These are phyloP conservation scores for Sebastes diploproa DNA, from an alignment of 2,797 vertebrate genomes.

Conservation along the genomic window DNA sequence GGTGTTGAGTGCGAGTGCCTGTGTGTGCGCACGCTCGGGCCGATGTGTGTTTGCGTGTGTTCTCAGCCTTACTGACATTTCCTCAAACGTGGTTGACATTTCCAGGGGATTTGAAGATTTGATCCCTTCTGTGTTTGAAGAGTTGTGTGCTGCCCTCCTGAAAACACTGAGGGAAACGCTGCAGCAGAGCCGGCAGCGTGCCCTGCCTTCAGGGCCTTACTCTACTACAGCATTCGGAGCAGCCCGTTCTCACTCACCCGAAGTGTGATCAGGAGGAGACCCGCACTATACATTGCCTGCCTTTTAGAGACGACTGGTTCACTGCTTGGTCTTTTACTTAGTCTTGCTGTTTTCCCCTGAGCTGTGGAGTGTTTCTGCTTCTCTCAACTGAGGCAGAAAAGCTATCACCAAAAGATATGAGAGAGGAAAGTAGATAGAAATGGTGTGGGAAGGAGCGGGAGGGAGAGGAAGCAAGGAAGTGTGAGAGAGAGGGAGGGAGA, in stretches of 20 bases:
- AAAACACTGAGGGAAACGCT: constrained; percentile 40
- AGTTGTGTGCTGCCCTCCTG: constrained; percentile 63
- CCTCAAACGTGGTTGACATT: constrained; percentile 80
- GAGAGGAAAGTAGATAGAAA: constrained; percentile 60
- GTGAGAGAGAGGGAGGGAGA: constrained; percentile 56
- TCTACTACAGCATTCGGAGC: constrained; percentile 50
- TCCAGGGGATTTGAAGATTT: constrained; percentile 80
- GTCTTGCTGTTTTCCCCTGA: constrained; percentile 65
- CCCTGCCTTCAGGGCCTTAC: constrained; percentile 48
- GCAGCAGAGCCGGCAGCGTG: constrained; percentile 41
- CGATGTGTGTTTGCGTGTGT: constrained; percentile 48
- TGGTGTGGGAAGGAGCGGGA: constrained; percentile 60
- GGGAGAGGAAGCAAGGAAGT: constrained; percentile 49
- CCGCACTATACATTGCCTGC: constrained; percentile 45
- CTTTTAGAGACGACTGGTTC: constrained; percentile 66
- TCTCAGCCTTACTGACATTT: constrained; percentile 77
- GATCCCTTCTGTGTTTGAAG: constrained; percentile 76
- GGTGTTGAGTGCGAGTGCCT: constrained; percentile 13
- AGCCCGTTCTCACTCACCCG: constrained; percentile 50
- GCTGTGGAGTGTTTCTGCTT: constrained; percentile 63
- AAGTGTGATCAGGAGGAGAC: constrained; percentile 61
- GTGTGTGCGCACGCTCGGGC: constrained; percentile 8
- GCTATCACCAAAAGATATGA: constrained; percentile 69
- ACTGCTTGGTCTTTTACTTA: constrained; percentile 64
- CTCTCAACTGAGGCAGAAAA: constrained; percentile 74